Base-by-base conservation (phyloP, 2,113 vertebrate genomes). In the Phoxinus phoxinus region DNA sequence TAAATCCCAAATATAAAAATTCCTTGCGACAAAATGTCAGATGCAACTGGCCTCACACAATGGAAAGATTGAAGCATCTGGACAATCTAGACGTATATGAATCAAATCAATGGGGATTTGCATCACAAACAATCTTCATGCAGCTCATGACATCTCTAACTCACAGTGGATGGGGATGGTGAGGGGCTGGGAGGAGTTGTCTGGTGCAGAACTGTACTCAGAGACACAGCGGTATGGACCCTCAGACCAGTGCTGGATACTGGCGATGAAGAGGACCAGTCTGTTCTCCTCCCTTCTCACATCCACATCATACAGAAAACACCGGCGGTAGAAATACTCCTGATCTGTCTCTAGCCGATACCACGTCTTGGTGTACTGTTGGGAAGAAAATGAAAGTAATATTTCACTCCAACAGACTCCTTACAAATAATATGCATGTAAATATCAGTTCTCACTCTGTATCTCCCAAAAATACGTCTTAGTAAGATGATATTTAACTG, bases 151-250 rank as follows among this genome's bases (percentile, higher is more conserved):
- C n/a, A 15, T 48, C 56, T n/a, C 58, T 15, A 19, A 95, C 95
- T 95, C 89, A 96, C 95, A 95, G 32, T 94, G 90, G 51, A 95
- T 90, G 77, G 91, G 92, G 83, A 95, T 44, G 78, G 74, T 65
- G 86, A 94, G 73, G 0, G 61, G 37, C 67, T 84, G 9, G 58
- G 94, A 94, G 37, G 86, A 85, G 81, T 90, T 90, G 87, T 94
- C 86, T 12, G 89, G 15, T 0, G 51, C 81, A 0, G 90, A 91
- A 81, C 48, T 84, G 6, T 93, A 91, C 13, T 90, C 82, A 1
- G 67, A 15, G 0, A 94, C 90, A 17, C 95, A 96, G 88, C 94
- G 94, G 84, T 91, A 94, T 61, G 87, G 74, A 7, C 93, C 92
- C 6, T 90, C 87, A 0, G 59, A 74, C 86, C 41, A 92, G 23